Base-by-base conservation (phyloP, 2,113 vertebrate species). In the Callocephalon fimbriatum region DNA sequence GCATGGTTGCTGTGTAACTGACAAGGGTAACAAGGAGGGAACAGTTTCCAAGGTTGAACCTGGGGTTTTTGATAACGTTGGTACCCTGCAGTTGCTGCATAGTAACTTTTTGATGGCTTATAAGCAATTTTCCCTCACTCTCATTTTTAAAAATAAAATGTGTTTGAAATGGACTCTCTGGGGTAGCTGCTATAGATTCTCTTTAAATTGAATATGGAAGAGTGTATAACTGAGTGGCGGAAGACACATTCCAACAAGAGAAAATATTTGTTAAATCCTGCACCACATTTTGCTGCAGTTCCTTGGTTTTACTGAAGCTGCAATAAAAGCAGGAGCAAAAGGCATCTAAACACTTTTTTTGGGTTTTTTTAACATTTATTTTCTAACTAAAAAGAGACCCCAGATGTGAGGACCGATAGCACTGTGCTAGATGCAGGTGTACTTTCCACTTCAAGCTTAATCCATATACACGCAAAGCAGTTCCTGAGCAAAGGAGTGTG, bases 401-500 rank as follows among this genome's bases (percentile, higher is more conserved):
- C 67, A 88, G 18, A 16, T n/a, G 51, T 56, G n/a, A 51, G 38
- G 76, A n/a, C 29, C 1, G 2, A 47, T n/a, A 90, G 44, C 31
- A 40, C 77, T 51, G 62, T 86, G 51, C 56, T 82, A 56, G 73
- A 40, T 56, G 73, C 44, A 75, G 77, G 9, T 9, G 7, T 87
- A 27, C 56, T 72, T 89, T 90, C 65, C 65, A 94, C 81, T 87
- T 96, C 63, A 71, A 72, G 65, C 70, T 93, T 88, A 94, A 93
- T 85, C 84, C 70, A n/a, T 19, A 7, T 16, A 25, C 54, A 81
- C 65, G 62, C n/a, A 84, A 31, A 84, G 26, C 19, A 51, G 84
- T 56, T 88, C 83, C 79, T 59, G 63, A 77, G 94, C 2, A 0
- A 67, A 87, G 66, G 65, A 87, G 76, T 8, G 0, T 5, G 77